Base-by-base conservation (phyloP, 2,888 invertebrate species). In the Trichogramma evanescens region DNA sequence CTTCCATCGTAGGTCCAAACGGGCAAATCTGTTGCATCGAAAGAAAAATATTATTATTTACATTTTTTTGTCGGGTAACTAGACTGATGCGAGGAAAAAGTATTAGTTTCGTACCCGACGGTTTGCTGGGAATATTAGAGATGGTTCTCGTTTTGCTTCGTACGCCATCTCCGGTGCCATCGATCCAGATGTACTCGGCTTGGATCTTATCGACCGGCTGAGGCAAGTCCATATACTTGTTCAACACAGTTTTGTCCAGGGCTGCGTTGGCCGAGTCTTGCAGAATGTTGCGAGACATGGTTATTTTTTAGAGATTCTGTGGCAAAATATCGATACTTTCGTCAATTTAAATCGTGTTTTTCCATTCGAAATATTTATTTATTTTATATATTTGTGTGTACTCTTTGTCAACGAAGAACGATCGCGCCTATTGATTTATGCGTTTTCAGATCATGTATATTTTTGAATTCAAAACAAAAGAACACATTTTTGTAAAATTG, bases 1-100 rank as follows among this genome's bases (percentile, higher is more conserved):
- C 93, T 93, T 65, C 95, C 95, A 77, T 95, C 95, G 77, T 91
- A 95, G 73, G 95, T 95, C 95, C 95, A 95, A 54, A 89, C 80
- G 1, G 95, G 95, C 61, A 95, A 79, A 68, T 94, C 92, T 92
- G 76, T 2, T 26, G 26, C 26, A 2, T 26, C 26, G 26, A 26
- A 2, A 26, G 26, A 26, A 26, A 26, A 26, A 26, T 26, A 26
- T 26, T 26, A 26, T 26, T 26, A 26, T 26, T 26, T 26, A 26
- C 26, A 26, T 26, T 26, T 26, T 9, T 45, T 45, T 45, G 45
- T 2, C n/a, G 2, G 2, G n/a, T 2, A 45, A 9, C 9, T 45
- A n/a, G n/a, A 45, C 9, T 45, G 8, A 8, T 9, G 2, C 3
- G n/a, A 45, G 2, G 45, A 45, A 9, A n/a, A 45, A 9, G n/a